A percentile compares a stretch with the other conserved stretches of the same genome.
Evolutionary conservation across 2,888 invertebrate genomes (phyloP).

Genomic region (Pheosia tremula): DNA sequence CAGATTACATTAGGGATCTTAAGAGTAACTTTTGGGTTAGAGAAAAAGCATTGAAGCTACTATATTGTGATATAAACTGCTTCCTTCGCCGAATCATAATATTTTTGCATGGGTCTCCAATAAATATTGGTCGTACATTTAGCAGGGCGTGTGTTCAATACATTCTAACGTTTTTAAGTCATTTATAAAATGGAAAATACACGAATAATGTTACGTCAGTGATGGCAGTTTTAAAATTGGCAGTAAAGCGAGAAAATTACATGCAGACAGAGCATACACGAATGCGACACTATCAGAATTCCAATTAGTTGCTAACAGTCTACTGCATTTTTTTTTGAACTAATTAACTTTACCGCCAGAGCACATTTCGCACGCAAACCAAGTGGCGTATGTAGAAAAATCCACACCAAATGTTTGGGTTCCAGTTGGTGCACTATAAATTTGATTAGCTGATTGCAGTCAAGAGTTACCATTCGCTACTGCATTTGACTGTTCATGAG

Average conservation of each 20-base stretch:
- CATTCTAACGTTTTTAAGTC: no score
- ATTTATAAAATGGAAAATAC: no score
- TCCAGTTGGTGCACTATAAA: not conserved
- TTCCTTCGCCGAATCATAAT: no score
- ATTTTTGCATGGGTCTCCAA: no score
- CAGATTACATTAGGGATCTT: not conserved
- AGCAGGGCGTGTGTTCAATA: no score
- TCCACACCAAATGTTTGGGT: not conserved
- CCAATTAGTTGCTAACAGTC: not conserved
- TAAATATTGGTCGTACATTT: no score
- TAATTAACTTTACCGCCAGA: not conserved
- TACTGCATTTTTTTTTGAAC: not conserved
- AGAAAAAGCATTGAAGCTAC: not conserved
- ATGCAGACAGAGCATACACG: no score
- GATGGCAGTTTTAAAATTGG: no score
- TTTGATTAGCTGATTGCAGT: conserved; percentile 4
- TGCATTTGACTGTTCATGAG: not conserved
- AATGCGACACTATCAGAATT: not conserved
- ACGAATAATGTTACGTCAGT: no score
- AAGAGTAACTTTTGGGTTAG: not conserved
- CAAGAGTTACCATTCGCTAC: not conserved
- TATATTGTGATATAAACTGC: no score
- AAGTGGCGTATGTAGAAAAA: not conserved
- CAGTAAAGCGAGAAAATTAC: no score
- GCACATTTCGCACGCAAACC: not conserved